phyloP scores from a whole-genome alignment of 1,140 invertebrate genomes.

The Linepithema humile region DNA sequence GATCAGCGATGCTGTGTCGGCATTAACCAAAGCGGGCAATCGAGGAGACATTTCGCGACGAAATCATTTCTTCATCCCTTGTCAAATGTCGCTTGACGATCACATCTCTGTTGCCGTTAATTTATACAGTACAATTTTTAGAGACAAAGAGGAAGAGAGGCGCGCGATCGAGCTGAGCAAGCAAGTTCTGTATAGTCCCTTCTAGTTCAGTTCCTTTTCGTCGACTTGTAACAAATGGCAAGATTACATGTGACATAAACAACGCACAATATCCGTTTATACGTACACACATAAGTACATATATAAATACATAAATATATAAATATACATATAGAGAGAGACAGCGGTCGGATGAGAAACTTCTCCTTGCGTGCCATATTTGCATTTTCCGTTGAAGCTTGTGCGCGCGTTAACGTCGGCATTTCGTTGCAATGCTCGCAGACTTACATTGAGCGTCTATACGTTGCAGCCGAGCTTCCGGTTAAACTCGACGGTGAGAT shows the following conservation, averaged over 20 bases:
- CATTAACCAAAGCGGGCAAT: not conserved
- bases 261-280: slow-evolving; percentile 65
- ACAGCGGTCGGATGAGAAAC: slow-evolving; percentile 35
- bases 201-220: slow-evolving; percentile 49
- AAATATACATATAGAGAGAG: slow-evolving; percentile 4
- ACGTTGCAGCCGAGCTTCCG: not conserved
- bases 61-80: slow-evolving; percentile 4
- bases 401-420: not conserved
- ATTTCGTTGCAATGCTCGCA: not conserved
- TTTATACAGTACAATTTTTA: slow-evolving; percentile 13
- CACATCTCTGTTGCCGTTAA: slow-evolving; percentile 8
- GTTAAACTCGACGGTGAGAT: not conserved
- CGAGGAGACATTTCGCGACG: not conserved
- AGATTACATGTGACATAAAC: slow-evolving; percentile 50
- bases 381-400: slow-evolving; percentile 7
- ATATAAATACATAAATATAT: slow-evolving; percentile 18
- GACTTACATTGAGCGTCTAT: slow-evolving; percentile 2
- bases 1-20: not conserved
- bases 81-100: slow-evolving; percentile 4
- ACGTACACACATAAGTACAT: slow-evolving; percentile 40
- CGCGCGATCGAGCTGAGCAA: not conserved
- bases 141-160: not conserved
- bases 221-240: slow-evolving; percentile 52
- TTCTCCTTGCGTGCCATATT: slow-evolving; percentile 66
- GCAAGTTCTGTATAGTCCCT: slow-evolving; percentile 33